phyloP scores from a whole-genome alignment of 2,113 vertebrate species.

The Hemiscyllium ocellatum region DNA sequence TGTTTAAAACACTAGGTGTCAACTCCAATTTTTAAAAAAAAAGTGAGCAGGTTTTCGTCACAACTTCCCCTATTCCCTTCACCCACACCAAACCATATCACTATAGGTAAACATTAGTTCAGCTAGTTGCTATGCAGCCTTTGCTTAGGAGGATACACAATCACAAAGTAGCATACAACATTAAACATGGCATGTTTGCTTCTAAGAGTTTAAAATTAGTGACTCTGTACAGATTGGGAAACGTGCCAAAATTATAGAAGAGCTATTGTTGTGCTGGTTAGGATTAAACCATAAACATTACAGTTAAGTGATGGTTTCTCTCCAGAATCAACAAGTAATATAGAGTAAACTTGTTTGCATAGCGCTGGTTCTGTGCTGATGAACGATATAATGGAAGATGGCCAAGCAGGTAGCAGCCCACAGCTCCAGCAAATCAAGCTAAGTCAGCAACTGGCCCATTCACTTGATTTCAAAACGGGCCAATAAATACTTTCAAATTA shows the following conservation, averaged over 20 bases:
- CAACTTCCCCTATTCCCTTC: too few species aligned
- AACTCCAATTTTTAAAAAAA: too few species aligned
- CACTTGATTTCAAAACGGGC: background rate
- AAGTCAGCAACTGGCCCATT: background rate
- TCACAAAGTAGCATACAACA: background rate
- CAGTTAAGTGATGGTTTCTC: background rate
- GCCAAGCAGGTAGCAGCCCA: too few species aligned
- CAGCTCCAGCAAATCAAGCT: too few species aligned
- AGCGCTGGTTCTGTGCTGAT: too few species aligned
- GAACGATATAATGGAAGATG: too few species aligned
- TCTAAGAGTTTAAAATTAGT: background rate
- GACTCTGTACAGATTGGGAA: background rate
- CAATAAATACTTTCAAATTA: background rate
- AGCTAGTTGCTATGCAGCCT: background rate
- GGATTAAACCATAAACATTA: background rate
- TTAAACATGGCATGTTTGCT: background rate
- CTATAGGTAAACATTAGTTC: background rate
- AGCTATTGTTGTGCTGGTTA: background rate
- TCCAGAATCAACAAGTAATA: background rate
- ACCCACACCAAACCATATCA: too few species aligned
- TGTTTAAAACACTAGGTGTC: too few species aligned
- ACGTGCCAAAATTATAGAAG: background rate
- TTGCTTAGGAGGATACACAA: background rate
- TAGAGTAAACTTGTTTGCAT: too few species aligned
- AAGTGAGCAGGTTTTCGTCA: too few species aligned